These are phyloP conservation scores for Diloba caeruleocephala DNA, from an alignment of 2,888 invertebrate species.

Conservation along the genomic window DNA sequence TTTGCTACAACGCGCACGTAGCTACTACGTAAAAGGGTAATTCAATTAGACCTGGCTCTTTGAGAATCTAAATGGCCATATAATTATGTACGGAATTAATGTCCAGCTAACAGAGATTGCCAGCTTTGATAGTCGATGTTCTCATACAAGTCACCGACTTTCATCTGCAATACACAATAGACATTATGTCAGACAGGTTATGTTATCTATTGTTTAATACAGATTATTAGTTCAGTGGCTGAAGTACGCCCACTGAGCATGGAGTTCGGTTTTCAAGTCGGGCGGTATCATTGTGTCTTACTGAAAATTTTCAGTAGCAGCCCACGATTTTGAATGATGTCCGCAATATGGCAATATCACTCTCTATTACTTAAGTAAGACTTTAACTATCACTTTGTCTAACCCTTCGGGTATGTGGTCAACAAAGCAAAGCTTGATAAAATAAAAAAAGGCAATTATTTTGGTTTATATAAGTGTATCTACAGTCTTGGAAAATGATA, in stretches of 20 bases:
- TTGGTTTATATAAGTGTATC: too few relatives aligned
- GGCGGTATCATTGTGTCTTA: too few relatives aligned
- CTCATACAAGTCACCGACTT: constrained; percentile 82
- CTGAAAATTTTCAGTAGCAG: too few relatives aligned
- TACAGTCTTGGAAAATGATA: too few relatives aligned
- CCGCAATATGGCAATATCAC: too few relatives aligned
- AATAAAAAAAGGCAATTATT: constrained; percentile 9
- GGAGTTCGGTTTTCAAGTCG: too few relatives aligned
- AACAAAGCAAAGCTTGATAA: constrained; percentile 9
- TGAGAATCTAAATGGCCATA: constrained; percentile 31
- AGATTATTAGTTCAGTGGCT: too few relatives aligned
- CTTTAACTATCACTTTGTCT: too few relatives aligned
- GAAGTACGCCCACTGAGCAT: too few relatives aligned
- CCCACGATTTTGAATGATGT: too few relatives aligned
- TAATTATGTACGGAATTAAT: constrained; percentile 33
- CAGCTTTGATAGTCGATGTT: constrained; percentile 74
- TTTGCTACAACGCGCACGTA: constrained; percentile 15
- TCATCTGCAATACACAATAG: constrained; percentile 74
- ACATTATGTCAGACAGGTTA: constrained; percentile 51
- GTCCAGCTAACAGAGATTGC: constrained; percentile 28
- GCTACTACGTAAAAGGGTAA: constrained; percentile 20
- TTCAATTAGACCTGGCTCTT: constrained; percentile 33
- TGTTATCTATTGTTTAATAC: too few relatives aligned
- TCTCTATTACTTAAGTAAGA: too few relatives aligned
- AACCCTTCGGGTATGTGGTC: not conserved